Evolutionary conservation across 2,113 vertebrate species (phyloP).

Genomic region (Coreoperca whiteheadi): DNA sequence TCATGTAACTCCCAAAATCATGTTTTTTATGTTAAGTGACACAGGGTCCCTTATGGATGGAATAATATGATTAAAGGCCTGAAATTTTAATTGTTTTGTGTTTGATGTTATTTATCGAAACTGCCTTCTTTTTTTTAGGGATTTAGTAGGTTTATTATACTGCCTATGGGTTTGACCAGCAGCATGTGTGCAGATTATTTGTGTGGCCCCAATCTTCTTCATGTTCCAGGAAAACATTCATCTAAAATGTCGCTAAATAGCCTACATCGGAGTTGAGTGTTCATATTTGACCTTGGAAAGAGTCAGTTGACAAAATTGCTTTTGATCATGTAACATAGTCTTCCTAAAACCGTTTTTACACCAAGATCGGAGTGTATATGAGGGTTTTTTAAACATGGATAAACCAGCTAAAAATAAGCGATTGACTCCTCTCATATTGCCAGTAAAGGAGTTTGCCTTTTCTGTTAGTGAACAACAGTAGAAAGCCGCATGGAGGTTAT

Average conservation of each 20-base stretch:
- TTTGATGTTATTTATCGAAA: slow-evolving; percentile 13
- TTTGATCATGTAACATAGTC: background rate
- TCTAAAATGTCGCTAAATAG: background rate
- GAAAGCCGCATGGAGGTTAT: too few species aligned
- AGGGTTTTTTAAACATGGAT: too few species aligned
- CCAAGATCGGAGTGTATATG: too few species aligned
- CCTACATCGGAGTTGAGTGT: background rate
- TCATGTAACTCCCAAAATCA: slow-evolving; percentile 19
- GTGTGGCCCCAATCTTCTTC: background rate
- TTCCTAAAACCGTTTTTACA: too few species aligned
- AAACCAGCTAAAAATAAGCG: too few species aligned
- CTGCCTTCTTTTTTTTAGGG: slow-evolving; percentile 3
- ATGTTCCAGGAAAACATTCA: background rate
- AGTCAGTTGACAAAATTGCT: background rate
- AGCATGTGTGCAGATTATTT: background rate
- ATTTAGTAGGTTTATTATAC: too few species aligned
- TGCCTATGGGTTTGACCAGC: background rate
- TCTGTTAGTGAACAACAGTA: too few species aligned
- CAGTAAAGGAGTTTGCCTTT: too few species aligned
- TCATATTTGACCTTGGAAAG: background rate
- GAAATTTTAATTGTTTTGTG: background rate
- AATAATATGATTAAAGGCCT: slow-evolving; percentile 11
- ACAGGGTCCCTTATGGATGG: background rate
- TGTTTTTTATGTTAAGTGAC: slow-evolving; percentile 9
- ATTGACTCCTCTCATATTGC: too few species aligned